Conservation (phyloP, 2,113 vertebrate species). For the Anarhynchus alexandrinus region DNA sequence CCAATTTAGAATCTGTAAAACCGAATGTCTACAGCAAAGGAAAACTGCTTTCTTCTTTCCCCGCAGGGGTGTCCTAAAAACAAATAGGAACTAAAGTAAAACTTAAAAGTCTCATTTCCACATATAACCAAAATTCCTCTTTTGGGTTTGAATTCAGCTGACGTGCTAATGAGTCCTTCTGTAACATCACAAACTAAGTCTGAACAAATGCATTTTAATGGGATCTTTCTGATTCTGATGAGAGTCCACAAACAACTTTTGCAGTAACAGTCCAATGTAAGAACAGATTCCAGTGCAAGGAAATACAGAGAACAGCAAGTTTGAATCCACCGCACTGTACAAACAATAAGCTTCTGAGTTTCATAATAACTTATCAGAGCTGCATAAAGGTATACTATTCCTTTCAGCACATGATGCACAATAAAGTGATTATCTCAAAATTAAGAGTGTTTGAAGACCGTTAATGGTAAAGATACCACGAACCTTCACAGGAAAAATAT, state of each 20-base stretch:
- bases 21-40: neutral
- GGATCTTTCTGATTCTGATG: neutral
- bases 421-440: neutral
- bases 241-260: neutral
- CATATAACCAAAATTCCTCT: neutral
- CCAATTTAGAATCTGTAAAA: neutral
- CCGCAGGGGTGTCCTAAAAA: neutral
- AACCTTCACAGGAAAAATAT: constrained; percentile 8
- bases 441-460: neutral
- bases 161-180: neutral
- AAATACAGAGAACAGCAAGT: neutral
- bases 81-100: neutral
- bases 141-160: neutral
- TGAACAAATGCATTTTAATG: neutral
- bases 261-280: neutral
- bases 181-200: neutral
- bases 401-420: neutral
- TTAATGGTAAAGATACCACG: neutral
- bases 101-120: neutral
- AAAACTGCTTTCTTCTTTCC: neutral
- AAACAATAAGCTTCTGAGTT: neutral
- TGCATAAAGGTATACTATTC: neutral
- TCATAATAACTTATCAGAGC: neutral
- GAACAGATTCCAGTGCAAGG: neutral
- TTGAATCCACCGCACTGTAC: neutral